Evolutionary conservation across 1,140 invertebrate genomes (phyloP).

Genomic region (Paramacrobiotus metropolitanus): DNA sequence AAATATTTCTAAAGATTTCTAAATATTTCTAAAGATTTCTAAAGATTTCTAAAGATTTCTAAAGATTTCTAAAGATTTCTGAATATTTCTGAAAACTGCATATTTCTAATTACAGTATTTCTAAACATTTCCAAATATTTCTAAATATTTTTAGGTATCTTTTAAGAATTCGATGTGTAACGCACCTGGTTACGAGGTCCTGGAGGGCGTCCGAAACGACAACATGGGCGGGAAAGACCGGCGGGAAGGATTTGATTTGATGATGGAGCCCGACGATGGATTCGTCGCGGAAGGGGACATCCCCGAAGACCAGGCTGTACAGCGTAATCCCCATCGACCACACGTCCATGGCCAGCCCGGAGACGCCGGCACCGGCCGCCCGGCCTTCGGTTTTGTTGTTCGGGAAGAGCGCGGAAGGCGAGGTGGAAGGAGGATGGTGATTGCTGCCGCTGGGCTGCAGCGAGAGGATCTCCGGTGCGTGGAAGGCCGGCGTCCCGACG

Average conservation of each 20-base stretch:
- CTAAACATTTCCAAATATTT: too few species aligned
- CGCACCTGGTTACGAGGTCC: conserved; percentile 11
- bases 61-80: too few species aligned
- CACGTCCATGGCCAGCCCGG: conserved; percentile 58
- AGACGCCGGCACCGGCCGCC: neutral
- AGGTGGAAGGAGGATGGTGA: too few species aligned
- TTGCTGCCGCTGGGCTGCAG: too few species aligned
- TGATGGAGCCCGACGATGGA: neutral
- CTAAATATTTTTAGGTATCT: too few species aligned
- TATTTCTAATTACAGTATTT: too few species aligned
- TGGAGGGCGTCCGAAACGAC: neutral
- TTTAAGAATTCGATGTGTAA: too few species aligned
- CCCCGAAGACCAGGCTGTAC: conserved; percentile 60
- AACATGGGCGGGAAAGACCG: neutral
- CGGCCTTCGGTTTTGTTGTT: neutral
- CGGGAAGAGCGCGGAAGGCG: neutral
- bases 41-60: too few species aligned
- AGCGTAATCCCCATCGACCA: conserved; percentile 88
- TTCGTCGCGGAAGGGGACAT: neutral
- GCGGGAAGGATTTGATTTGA: neutral
- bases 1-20: too few species aligned
- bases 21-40: too few species aligned
- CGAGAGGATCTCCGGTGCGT: conserved; percentile 61
- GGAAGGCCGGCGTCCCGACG: conserved; percentile 76
- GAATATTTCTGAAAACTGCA: too few species aligned